phyloP scores from a whole-genome alignment of 23 tunicate species.

The Diplosoma virens region DNA sequence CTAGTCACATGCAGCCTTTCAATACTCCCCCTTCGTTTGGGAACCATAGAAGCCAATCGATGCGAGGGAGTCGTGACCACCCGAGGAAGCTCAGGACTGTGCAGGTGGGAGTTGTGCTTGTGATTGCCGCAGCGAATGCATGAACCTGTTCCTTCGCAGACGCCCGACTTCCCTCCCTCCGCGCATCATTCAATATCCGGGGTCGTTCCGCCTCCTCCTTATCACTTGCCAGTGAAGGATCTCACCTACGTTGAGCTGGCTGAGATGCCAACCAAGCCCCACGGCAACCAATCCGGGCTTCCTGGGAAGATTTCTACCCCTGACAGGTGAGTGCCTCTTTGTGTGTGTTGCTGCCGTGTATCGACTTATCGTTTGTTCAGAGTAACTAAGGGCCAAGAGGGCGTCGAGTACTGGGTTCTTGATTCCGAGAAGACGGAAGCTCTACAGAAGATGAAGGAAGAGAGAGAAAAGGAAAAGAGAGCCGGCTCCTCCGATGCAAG shows the following conservation, averaged over 20 bases:
- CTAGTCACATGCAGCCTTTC: slow-evolving; percentile 27
- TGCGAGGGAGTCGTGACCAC: no score
- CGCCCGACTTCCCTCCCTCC: no score
- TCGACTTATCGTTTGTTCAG: slow-evolving; percentile 2
- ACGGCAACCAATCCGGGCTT: neutral
- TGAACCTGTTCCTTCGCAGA: no score
- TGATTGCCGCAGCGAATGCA: no score
- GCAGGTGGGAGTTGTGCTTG: no score
- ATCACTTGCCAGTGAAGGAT: slow-evolving; percentile 23
- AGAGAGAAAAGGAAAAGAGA: slow-evolving; percentile 45
- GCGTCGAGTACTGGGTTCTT: slow-evolving; percentile 51
- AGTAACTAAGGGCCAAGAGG: slow-evolving; percentile 4
- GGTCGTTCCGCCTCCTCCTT: slow-evolving; percentile 58
- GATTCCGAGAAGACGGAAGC: slow-evolving; percentile 65
- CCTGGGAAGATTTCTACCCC: neutral
- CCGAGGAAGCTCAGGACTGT: no score
- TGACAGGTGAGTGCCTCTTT: no score
- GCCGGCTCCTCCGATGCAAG: slow-evolving; percentile 9
- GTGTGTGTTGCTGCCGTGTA: neutral
- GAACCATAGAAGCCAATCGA: no score
- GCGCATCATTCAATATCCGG: no score
- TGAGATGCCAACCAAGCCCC: neutral
- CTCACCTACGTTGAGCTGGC: slow-evolving; percentile 54
- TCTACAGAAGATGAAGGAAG: slow-evolving; percentile 46
- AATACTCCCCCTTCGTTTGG: no score